phyloP scores from a whole-genome alignment of 2,797 vertebrate species.

The Carduelis carduelis region DNA sequence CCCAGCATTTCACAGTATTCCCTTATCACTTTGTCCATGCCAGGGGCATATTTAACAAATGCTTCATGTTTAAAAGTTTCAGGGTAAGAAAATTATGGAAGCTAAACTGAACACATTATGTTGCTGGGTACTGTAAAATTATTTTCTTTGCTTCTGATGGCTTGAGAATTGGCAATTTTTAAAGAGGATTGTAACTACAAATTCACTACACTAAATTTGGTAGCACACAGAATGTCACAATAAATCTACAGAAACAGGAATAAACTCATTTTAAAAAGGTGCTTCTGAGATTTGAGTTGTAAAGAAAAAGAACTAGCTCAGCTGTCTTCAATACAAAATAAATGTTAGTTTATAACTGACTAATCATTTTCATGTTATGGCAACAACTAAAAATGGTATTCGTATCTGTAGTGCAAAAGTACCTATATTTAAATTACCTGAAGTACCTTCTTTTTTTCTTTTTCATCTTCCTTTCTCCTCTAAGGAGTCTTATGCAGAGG shows the following conservation, averaged over 20 bases:
- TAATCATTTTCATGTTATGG: neutral
- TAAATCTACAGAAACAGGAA: neutral
- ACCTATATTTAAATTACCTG: neutral
- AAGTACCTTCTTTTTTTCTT: neutral
- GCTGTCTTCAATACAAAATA: neutral
- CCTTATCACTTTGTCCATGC: neutral
- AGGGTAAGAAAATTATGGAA: neutral
- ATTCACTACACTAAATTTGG: neutral
- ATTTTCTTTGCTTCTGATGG: neutral
- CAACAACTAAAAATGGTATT: neutral
- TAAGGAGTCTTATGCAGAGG: neutral
- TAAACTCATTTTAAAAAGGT: neutral
- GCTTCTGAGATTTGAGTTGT: neutral
- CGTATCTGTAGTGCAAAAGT: neutral
- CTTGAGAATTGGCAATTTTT: neutral
- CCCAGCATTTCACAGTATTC: constrained; percentile 47
- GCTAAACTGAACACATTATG: neutral
- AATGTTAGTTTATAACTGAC: neutral
- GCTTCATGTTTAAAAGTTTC: neutral
- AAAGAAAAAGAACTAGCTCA: neutral
- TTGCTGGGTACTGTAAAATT: neutral
- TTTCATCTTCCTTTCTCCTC: neutral
- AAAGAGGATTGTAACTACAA: neutral
- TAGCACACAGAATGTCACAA: neutral
- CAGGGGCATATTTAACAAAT: neutral